These are phyloP conservation scores for Sympetrum striolatum DNA, from an alignment of 2,888 invertebrate genomes.

Conservation along the genomic window DNA sequence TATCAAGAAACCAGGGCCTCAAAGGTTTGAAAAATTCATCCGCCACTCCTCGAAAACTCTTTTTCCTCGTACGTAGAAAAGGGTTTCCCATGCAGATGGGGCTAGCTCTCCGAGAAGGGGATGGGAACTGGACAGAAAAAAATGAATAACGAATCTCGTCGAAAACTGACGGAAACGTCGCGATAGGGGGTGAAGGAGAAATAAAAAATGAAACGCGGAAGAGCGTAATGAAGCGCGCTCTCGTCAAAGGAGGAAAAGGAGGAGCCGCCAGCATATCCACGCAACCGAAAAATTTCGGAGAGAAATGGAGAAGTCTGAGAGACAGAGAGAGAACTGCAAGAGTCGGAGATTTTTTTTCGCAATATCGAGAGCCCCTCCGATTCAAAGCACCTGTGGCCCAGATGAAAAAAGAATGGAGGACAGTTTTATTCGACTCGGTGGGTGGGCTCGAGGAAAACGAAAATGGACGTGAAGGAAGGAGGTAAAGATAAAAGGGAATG, in stretches of 20 bases:
- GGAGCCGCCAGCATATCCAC: neutral
- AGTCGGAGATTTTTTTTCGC: neutral
- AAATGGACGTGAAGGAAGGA: neutral
- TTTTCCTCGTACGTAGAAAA: no score
- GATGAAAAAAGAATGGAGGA: neutral
- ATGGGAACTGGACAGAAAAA: neutral
- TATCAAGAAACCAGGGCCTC: no score
- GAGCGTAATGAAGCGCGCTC: neutral
- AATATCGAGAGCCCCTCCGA: neutral
- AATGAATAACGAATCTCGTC: neutral
- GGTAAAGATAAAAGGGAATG: neutral
- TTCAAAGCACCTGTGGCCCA: neutral
- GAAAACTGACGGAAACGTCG: neutral
- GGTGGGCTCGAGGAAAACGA: neutral
- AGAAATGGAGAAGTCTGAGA: no score
- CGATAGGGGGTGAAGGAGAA: no score
- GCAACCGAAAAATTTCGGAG: neutral
- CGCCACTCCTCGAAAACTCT: no score
- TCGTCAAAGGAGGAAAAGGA: neutral
- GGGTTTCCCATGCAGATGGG: no score
- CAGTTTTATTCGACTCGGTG: neutral
- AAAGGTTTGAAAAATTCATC: no score
- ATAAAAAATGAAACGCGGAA: neutral
- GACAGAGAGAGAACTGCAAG: neutral
- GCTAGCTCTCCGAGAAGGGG: neutral